Evolutionary conservation across 2,888 invertebrate species (phyloP).

Genomic region (Pyrochroa serraticornis): DNA sequence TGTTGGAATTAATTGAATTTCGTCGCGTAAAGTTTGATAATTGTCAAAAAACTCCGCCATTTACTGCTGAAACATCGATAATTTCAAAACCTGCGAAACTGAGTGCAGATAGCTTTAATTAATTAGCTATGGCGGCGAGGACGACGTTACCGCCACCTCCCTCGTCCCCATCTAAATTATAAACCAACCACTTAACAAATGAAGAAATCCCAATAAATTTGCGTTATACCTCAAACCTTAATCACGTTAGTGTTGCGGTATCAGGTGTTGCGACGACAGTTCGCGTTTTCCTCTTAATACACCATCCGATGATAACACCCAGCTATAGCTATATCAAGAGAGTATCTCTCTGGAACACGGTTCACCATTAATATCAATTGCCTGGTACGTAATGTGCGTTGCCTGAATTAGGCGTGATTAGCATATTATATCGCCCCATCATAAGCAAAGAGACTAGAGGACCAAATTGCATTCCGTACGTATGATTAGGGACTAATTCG

Average conservation of each 20-base stretch:
- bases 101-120: constrained; percentile 4
- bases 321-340: too few species aligned
- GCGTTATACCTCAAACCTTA: constrained; percentile 8
- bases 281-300: too few species aligned
- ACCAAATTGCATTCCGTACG: constrained; percentile 54
- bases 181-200: constrained; percentile 31
- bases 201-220: constrained; percentile 32
- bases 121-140: neutral
- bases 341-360: constrained; percentile 17
- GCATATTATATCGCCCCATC: constrained; percentile 50
- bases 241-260: constrained; percentile 12
- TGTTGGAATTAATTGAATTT: too few species aligned
- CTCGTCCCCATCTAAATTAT: neutral
- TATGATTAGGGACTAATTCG: constrained; percentile 55
- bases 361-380: constrained; percentile 51
- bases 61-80: neutral
- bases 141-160: neutral
- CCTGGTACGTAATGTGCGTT: constrained; percentile 44
- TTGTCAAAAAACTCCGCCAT: neutral
- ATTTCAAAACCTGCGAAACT: too few species aligned
- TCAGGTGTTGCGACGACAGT: constrained; percentile 26
- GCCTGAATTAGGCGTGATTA: constrained; percentile 49
- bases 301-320: too few species aligned
- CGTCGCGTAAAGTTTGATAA: too few species aligned
- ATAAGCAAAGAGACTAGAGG: constrained; percentile 17